These are phyloP conservation scores for Oopsacas minuta DNA, from an alignment of 37 sponge, comb jelly and placozoan genomes.

Conservation along the genomic window DNA sequence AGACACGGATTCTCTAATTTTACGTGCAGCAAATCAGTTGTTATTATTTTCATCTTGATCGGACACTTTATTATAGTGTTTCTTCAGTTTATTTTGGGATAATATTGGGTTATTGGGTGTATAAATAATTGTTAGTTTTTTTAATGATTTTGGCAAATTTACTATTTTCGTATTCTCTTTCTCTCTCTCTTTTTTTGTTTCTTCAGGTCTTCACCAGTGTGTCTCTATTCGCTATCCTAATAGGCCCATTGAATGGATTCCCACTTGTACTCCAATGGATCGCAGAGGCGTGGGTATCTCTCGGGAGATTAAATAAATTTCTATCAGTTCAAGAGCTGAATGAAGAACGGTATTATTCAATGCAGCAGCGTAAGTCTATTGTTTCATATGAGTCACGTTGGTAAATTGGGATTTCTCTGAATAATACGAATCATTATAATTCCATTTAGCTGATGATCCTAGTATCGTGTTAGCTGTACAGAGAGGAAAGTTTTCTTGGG, in stretches of 20 bases:
- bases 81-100: neutral
- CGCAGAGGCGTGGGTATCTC: constrained; percentile 86
- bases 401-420: neutral
- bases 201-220: constrained; percentile 90
- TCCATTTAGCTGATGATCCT: neutral
- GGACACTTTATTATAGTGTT: neutral
- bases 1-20: constrained; percentile 17
- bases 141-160: neutral
- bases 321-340: constrained; percentile 47
- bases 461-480: neutral
- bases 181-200: neutral
- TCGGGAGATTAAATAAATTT: constrained; percentile 66
- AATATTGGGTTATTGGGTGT: neutral
- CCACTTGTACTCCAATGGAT: constrained; percentile 97
- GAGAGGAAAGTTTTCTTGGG: neutral
- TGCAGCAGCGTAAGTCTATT: neutral
- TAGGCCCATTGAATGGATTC: constrained; percentile 88
- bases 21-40: constrained; percentile 20
- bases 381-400: neutral
- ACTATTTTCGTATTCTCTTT: neutral
- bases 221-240: constrained; percentile 81
- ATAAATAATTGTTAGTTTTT: neutral
- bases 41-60: constrained; percentile 18
- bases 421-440: neutral
- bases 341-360: constrained; percentile 31